Evolutionary conservation across 2,888 invertebrate genomes (phyloP).

Genomic region (Enchytraeus crypticus): DNA sequence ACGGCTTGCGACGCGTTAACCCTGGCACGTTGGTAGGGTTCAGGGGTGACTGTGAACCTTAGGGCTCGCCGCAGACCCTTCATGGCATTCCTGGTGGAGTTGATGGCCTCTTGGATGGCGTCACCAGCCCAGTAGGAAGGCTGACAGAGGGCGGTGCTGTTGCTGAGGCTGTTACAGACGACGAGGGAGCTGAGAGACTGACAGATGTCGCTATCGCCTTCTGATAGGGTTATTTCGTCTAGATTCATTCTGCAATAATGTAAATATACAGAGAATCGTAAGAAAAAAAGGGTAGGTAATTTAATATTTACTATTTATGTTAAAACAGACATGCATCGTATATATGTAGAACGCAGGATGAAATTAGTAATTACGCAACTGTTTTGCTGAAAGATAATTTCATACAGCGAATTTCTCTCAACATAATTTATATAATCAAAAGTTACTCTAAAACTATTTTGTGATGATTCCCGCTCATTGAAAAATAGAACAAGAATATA

Average conservation of each 20-base stretch:
- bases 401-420: too few relatives aligned
- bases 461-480: too few relatives aligned
- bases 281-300: too few relatives aligned
- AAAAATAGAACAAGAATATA: too few relatives aligned
- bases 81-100: constrained; percentile 26
- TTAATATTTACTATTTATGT: too few relatives aligned
- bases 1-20: constrained; percentile 18
- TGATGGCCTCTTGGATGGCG: constrained; percentile 26
- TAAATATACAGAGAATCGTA: neutral
- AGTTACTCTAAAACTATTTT: too few relatives aligned
- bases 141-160: constrained; percentile 19
- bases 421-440: too few relatives aligned
- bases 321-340: too few relatives aligned
- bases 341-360: too few relatives aligned
- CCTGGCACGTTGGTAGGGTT: constrained; percentile 18
- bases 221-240: constrained; percentile 5
- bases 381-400: too few relatives aligned
- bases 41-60: constrained; percentile 20
- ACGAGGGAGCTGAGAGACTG: constrained; percentile 16
- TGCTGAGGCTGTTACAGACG: constrained; percentile 22
- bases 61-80: constrained; percentile 14
- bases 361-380: too few relatives aligned
- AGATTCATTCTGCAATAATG: neutral
- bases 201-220: constrained; percentile 22
- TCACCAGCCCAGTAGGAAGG: constrained; percentile 26